Conservation (phyloP, 2,113 vertebrate species). For the Microcebus murinus region DNA sequence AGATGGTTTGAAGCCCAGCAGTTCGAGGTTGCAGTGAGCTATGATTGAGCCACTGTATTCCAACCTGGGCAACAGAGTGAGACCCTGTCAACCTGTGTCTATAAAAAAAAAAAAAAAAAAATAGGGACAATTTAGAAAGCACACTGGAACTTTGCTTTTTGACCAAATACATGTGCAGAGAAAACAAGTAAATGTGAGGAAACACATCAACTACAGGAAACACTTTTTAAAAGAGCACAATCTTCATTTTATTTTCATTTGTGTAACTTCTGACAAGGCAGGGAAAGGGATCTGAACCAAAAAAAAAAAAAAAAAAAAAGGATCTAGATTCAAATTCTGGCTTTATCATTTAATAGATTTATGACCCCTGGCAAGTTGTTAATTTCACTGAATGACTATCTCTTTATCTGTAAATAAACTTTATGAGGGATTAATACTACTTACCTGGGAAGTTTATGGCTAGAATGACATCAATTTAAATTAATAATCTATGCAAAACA, state of each 20-base stretch:
- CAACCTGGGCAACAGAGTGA: no score
- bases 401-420: not conserved
- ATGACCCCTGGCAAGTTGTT: not conserved
- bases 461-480: slow-evolving; percentile 23
- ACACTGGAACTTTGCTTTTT: not conserved
- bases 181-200: not conserved
- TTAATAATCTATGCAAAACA: not conserved
- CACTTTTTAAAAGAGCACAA: not conserved
- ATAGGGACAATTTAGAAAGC: not conserved
- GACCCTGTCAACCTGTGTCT: no score
- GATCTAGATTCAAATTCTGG: slow-evolving; percentile 29
- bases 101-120: no score
- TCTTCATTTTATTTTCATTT: not conserved
- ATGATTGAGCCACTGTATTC: no score
- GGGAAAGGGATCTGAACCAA: not conserved
- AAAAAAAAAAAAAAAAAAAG: not conserved
- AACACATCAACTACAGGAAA: not conserved
- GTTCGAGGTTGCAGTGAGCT: no score
- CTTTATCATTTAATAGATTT: not conserved
- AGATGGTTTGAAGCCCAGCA: no score
- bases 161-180: not conserved
- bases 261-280: not conserved
- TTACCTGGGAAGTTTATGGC: not conserved
- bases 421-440: not conserved
- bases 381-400: not conserved